Base-by-base conservation (phyloP, 2,888 invertebrate species). In the Amphipoea oculea region DNA sequence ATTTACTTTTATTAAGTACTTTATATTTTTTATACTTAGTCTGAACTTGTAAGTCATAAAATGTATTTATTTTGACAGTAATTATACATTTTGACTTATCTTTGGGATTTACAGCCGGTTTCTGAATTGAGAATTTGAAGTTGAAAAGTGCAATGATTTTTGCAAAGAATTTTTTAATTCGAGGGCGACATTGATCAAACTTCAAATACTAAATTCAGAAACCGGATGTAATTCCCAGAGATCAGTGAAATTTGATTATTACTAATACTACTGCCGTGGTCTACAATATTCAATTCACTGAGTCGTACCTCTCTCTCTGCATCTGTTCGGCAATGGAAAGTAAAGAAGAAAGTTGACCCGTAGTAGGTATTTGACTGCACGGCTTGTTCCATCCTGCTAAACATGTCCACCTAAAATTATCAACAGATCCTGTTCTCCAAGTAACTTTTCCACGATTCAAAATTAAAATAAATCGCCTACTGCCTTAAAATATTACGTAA, bases 1-100 rank as follows among this genome's bases (percentile, higher is more conserved):
- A 80, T 80, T 85, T 88, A 76, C 54, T 82, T 88, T 88, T 85
- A 88, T 68, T 70, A 45, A 9, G 45, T 9, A 73, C 79, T 45
- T 63, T n/a, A 71, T 85, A 73, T 79, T 78, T 79, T 81, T 80
- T 82, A 82, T 84, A n/a, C n/a, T n/a, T n/a, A 68, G 71, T 17
- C 66, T 23, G 57, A 67, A 73, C 72, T 86, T 69, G 54, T 77
- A 57, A 63, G 36, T 70, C 68, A 72, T 81, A 51, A 79, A 76
- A 51, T 42, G 65, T 65, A 65, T 80, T 80, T 82, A 70, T 76
- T 73, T 76, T 57, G 29, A 57, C 23, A 23, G 14, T 45, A 54
- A 45, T 63, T 63, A 74, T 40, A 40, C 14, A 29, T 51, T 48
- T 12, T 17, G 36, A 60, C n/a, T 11, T 17, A 40, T 60, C 36